Evolutionary conservation across 2,888 invertebrate species (phyloP).

Genomic region (Aproaerema taeniolella): DNA sequence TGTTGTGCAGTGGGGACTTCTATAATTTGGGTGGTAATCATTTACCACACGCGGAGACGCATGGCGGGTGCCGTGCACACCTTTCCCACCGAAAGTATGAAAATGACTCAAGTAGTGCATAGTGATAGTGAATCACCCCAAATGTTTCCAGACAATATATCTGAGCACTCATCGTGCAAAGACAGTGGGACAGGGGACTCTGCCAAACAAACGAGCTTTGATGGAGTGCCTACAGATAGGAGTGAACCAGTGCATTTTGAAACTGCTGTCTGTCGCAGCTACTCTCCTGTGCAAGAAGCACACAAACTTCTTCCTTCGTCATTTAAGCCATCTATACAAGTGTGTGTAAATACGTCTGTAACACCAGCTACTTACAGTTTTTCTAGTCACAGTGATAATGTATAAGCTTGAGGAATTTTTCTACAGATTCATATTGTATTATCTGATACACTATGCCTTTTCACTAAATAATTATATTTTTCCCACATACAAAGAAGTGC

Average conservation of each 20-base stretch:
- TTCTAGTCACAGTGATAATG: constrained; percentile 75
- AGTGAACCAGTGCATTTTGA: constrained; percentile 70
- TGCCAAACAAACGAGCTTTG: constrained; percentile 84
- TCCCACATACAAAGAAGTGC: too few species aligned
- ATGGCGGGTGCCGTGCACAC: constrained; percentile 70
- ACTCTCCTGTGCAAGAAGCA: constrained; percentile 69
- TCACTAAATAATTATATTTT: constrained; percentile 67
- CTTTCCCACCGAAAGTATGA: constrained; percentile 64
- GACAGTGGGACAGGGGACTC: constrained; percentile 90
- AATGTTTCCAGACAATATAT: constrained; percentile 81
- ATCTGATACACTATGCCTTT: constrained; percentile 42
- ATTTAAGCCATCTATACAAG: constrained; percentile 73
- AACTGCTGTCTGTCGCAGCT: constrained; percentile 57
- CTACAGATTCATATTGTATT: constrained; percentile 28
- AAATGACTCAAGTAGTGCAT: constrained; percentile 70
- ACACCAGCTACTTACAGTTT: constrained; percentile 75
- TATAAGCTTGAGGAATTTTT: constrained; percentile 48
- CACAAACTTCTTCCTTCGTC: constrained; percentile 72
- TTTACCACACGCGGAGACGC: constrained; percentile 88
- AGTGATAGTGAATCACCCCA: constrained; percentile 72
- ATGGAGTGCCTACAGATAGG: constrained; percentile 68
- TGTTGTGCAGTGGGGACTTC: constrained; percentile 95
- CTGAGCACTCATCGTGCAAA: constrained; percentile 86
- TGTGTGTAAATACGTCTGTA: constrained; percentile 72
- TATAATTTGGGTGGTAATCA: constrained; percentile 93